These are phyloP conservation scores for Martes martes DNA, from an alignment of 2,113 vertebrate species.

Conservation along the genomic window DNA sequence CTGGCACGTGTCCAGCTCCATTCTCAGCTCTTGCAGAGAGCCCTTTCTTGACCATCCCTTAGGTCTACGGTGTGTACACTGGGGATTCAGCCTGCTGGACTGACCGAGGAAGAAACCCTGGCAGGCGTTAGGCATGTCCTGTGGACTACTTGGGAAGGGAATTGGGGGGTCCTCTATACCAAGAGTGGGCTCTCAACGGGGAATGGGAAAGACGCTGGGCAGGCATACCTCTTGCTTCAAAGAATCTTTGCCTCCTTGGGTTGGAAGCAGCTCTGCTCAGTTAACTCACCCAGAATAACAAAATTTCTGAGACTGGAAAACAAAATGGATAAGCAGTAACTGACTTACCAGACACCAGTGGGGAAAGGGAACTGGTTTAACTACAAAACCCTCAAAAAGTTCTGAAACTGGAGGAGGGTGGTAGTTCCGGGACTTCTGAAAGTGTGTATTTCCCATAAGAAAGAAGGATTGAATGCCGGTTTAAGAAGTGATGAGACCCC, in stretches of 20 bases:
- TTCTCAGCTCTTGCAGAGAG: neutral
- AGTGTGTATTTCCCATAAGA: neutral
- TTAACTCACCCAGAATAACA: neutral
- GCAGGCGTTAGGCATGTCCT: neutral
- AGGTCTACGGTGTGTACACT: neutral
- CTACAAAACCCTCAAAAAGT: neutral
- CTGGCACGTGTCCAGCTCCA: fast-evolving
- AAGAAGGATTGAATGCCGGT: neutral
- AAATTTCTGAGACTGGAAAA: neutral
- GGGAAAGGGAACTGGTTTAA: neutral
- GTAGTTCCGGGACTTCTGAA: neutral
- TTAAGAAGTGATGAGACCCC: neutral
- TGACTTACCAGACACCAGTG: neutral
- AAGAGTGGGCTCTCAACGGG: neutral
- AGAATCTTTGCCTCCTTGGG: neutral
- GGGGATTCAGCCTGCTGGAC: neutral
- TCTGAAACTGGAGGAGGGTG: neutral
- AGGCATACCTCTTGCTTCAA: neutral
- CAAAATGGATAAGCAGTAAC: neutral
- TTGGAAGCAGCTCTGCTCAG: neutral
- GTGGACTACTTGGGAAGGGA: neutral
- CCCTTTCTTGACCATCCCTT: neutral
- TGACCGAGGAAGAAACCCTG: neutral
- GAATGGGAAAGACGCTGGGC: neutral
- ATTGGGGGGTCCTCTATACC: neutral